Evolutionary conservation across 2,797 vertebrate genomes (phyloP), one percentile per base, ranked within the genome.

Genomic region (Rostrhamus sociabilis): DNA sequence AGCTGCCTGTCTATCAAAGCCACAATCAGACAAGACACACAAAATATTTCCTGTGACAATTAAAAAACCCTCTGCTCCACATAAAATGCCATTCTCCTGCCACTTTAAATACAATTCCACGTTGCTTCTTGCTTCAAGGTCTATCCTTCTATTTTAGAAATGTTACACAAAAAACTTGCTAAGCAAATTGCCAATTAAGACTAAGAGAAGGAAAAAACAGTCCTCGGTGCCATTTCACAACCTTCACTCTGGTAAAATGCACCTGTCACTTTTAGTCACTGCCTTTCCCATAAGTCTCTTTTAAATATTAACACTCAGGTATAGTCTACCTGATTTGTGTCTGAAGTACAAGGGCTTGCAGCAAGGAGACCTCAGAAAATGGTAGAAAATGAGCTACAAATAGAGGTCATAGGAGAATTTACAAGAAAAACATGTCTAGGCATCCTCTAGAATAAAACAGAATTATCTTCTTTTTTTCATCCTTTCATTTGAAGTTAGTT

Each of bases 51-150:
- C 40, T 64, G n/a, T 48, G 59, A 31, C 48, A 75, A 53, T 42
- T 79, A 86, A 78, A 83, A 42, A 26, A 4, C 7, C 2, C 77
- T 68, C 34, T 50, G 52, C 7, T 87, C 60, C 72, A 90, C 75
- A 68, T 55, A 81, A 86, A 67, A 69, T 64, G 32, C 18, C 63
- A 19, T 88, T 75, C 31, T 75, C 9, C 56, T 6, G 2, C 15
- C 31, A 7, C 27, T 19, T 86, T 55, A 83, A 89, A 87, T 85
- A 68, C 12, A 72, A 56, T 58, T 77, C 26, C 48, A 42, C 32
- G 92, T 92, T 79, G 40, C 27, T 80, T 83, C 56, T 94, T 96
- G 17, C 67, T 95, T 96, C 64, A 89, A 96, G 90, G 66, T 78
- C 48, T 88, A 42, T 69, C 59, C 63, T 89, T 93, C 45, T 81